These are phyloP conservation scores for Caenorhabditis macrosperma DNA, from an alignment of 2,888 invertebrate genomes.

Conservation along the genomic window DNA sequence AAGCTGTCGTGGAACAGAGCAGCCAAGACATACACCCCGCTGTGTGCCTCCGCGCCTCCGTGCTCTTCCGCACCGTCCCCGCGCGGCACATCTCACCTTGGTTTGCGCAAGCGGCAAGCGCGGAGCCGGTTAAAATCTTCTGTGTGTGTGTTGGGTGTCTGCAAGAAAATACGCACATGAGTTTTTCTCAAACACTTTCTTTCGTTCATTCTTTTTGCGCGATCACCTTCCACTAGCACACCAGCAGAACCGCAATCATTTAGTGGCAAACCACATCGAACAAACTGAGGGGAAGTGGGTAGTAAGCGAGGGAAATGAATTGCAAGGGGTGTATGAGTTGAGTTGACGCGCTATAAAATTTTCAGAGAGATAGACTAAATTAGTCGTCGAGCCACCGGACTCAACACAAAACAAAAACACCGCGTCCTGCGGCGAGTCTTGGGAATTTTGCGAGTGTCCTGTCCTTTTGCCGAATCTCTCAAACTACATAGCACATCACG, in stretches of 20 bases:
- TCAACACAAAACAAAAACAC: conserved; percentile 1
- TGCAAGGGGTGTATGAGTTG: conserved; percentile 9
- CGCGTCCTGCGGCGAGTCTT: neutral
- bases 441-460: too few relatives aligned
- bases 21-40: conserved; percentile 26
- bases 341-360: conserved; percentile 34
- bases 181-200: conserved; percentile 45
- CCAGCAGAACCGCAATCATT: conserved; percentile 36
- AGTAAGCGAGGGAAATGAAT: conserved; percentile 20
- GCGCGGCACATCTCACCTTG: conserved; percentile 36
- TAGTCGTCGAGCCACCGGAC: neutral
- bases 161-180: conserved; percentile 35
- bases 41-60: conserved; percentile 12
- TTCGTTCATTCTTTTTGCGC: conserved; percentile 25
- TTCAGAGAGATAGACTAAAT: conserved; percentile 25
- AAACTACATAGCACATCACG: neutral
- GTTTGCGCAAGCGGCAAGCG: conserved; percentile 41
- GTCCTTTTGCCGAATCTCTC: neutral
- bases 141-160: conserved; percentile 32
- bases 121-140: conserved; percentile 48
- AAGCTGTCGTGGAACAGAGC: conserved; percentile 25
- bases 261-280: conserved; percentile 22
- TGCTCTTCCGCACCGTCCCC: conserved; percentile 23
- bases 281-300: conserved; percentile 12
- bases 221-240: conserved; percentile 46